Evolutionary conservation across 2,797 vertebrate species (phyloP).

Genomic region (Myiotriccus ornatus): DNA sequence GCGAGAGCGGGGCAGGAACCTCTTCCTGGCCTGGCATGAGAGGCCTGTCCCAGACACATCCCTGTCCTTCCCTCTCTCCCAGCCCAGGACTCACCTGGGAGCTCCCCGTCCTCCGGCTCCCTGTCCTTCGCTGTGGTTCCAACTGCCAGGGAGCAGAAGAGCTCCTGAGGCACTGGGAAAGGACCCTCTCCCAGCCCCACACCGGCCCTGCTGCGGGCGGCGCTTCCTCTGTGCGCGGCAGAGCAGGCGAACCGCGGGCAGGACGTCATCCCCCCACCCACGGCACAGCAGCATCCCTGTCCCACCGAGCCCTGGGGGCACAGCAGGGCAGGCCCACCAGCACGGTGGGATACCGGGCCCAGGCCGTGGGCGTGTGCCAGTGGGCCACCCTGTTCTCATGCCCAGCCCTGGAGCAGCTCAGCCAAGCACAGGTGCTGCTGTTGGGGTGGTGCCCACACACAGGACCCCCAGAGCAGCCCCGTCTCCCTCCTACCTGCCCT

Average conservation of each 20-base stretch:
- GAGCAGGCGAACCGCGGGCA: background rate
- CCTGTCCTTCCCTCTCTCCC: background rate
- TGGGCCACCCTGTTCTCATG: background rate
- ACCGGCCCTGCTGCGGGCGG: background rate
- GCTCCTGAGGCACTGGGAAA: fast-evolving
- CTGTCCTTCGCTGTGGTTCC: fast-evolving
- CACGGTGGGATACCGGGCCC: fast-evolving
- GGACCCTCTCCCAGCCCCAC: background rate
- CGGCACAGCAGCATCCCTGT: background rate
- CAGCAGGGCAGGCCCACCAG: fast-evolving
- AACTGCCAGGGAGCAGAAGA: background rate
- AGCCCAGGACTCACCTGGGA: background rate
- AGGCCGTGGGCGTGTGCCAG: fast-evolving
- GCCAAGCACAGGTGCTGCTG: fast-evolving
- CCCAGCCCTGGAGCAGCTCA: fast-evolving
- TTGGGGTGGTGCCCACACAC: fast-evolving
- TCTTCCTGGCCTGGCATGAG: background rate
- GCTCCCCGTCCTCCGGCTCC: background rate
- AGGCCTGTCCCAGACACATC: background rate
- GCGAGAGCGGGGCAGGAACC: background rate
- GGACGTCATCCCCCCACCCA: fast-evolving
- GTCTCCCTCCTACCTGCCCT: background rate
- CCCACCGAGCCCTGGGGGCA: fast-evolving
- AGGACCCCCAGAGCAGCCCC: fast-evolving
- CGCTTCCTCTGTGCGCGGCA: background rate